Evolutionary conservation across 2,113 vertebrate genomes (phyloP).

Genomic region (Microcebus jonahi): DNA sequence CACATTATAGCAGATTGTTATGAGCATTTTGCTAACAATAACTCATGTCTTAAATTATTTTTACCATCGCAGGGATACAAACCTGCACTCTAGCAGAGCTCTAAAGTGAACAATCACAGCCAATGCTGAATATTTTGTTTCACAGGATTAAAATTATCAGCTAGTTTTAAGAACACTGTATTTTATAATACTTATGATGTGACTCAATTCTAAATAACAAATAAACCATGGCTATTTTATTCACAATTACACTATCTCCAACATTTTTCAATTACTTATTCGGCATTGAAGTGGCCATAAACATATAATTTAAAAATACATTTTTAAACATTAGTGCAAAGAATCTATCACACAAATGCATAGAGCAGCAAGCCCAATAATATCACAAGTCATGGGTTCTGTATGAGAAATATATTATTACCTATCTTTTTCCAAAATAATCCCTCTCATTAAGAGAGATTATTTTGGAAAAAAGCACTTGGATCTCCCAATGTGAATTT

Average conservation of each 20-base stretch:
- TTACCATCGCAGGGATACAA: not conserved
- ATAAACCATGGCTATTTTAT: not conserved
- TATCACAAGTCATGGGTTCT: not conserved
- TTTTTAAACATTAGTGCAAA: not conserved
- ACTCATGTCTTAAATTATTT: not conserved
- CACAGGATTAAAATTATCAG: not conserved
- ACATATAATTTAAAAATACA: not conserved
- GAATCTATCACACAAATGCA: not conserved
- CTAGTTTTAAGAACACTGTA: not conserved
- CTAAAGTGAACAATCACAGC: not conserved
- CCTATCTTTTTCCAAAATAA: too few species aligned
- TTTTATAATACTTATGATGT: not conserved
- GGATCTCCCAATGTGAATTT: not conserved
- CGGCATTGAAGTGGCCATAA: not conserved
- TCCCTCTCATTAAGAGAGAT: too few species aligned
- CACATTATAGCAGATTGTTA: not conserved
- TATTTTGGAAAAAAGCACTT: not conserved
- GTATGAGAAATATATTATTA: not conserved
- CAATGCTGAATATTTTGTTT: not conserved
- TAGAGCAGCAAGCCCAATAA: not conserved
- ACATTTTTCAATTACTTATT: not conserved
- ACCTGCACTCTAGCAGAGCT: not conserved
- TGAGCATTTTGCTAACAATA: not conserved
- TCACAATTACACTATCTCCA: not conserved
- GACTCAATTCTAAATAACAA: not conserved